A percentile compares a stretch with the other conserved stretches of the same genome.
These are phyloP conservation scores for Holacanthus passer DNA, from an alignment of 2,113 vertebrate species.

Conservation along the genomic window DNA sequence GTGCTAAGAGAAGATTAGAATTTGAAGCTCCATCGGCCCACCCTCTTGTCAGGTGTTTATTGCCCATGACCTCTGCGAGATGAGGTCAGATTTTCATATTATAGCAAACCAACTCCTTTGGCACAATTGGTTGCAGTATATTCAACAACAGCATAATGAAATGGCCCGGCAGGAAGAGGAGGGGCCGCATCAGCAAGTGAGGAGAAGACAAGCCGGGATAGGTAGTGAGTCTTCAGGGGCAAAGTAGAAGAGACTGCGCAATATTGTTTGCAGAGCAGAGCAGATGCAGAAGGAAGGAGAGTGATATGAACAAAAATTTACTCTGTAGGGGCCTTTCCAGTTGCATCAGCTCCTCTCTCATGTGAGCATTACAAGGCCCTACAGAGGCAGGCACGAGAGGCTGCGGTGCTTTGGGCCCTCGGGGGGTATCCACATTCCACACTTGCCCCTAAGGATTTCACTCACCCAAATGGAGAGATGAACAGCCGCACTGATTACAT, in stretches of 20 bases:
- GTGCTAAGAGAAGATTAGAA: conserved; percentile 84
- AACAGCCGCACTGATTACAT: conserved; percentile 76
- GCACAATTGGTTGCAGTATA: conserved; percentile 79
- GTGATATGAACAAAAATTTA: conserved; percentile 69
- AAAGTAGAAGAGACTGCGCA: conserved; percentile 62
- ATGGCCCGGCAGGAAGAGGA: conserved; percentile 58
- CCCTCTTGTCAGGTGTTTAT: conserved; percentile 86
- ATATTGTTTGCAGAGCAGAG: conserved; percentile 54
- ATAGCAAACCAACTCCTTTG: conserved; percentile 82
- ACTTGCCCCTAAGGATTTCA: conserved; percentile 69
- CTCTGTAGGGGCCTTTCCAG: conserved; percentile 59
- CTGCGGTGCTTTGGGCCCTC: conserved; percentile 35
- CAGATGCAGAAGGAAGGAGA: conserved; percentile 68
- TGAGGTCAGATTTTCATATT: conserved; percentile 87
- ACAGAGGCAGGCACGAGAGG: conserved; percentile 51
- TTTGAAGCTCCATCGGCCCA: conserved; percentile 74
- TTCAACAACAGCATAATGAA: conserved; percentile 82
- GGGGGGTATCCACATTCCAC: conserved; percentile 52
- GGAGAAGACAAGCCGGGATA: conserved; percentile 43
- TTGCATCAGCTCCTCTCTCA: conserved; percentile 59
- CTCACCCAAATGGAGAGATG: conserved; percentile 72
- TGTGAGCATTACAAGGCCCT: conserved; percentile 53
- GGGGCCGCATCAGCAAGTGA: conserved; percentile 41
- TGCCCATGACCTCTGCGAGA: conserved; percentile 80
- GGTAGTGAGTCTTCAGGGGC: conserved; percentile 47